Conservation (phyloP, 2,797 vertebrate genomes). For the Crocidura indochinensis region DNA sequence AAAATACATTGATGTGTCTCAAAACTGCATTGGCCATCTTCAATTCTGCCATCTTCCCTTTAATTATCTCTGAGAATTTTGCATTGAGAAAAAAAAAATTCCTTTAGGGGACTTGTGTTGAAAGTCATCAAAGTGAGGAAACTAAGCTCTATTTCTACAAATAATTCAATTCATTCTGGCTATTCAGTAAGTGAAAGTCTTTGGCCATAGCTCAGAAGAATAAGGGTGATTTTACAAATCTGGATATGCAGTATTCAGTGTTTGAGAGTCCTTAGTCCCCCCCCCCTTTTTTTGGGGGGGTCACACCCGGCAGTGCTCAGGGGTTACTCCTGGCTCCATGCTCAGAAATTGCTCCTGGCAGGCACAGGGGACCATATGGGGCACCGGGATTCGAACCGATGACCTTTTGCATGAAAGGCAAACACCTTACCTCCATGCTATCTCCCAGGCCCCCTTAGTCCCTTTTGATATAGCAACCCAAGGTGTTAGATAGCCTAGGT, state of each 20-base stretch:
- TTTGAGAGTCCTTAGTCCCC: not conserved
- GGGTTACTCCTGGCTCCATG: too few species aligned
- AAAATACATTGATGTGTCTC: not conserved
- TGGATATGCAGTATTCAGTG: rapidly evolving
- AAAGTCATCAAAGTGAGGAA: conserved; percentile 18
- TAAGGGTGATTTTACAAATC: not conserved
- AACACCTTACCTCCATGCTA: too few species aligned
- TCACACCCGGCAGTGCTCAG: too few species aligned
- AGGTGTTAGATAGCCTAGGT: not conserved
- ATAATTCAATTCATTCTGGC: not conserved
- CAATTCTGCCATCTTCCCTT: not conserved
- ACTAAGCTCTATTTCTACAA: not conserved
- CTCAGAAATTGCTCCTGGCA: too few species aligned
- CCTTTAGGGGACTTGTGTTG: not conserved
- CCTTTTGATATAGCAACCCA: too few species aligned
- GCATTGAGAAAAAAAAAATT: not conserved
- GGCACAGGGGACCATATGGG: too few species aligned
- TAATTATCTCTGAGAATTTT: conserved; percentile 19
- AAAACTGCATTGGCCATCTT: not conserved
- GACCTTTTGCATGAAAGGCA: too few species aligned
- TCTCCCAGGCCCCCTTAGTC: too few species aligned
- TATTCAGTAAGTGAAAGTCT: not conserved
- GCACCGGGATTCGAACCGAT: too few species aligned
- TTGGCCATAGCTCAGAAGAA: not conserved
- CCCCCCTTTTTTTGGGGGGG: too few species aligned